Evolutionary conservation across 2,797 vertebrate genomes (phyloP).

Genomic region (Odontamblyopus rebecca): DNA sequence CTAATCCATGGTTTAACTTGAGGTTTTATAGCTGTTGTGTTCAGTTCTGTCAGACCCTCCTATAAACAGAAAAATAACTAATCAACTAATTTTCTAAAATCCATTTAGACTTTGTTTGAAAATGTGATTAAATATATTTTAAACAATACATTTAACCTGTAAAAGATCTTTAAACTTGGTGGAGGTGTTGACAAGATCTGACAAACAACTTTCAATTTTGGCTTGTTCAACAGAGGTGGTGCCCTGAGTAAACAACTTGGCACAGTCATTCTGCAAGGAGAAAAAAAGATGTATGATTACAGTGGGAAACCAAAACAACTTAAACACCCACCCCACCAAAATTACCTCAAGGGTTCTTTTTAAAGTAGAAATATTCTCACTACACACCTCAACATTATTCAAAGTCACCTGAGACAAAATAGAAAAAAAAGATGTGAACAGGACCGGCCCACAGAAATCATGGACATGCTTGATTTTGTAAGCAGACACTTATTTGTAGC

Average conservation of each 20-base stretch:
- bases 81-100: background rate
- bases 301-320: background rate
- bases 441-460: background rate
- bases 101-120: background rate
- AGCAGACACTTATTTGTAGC: background rate
- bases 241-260: constrained; percentile 90
- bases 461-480: background rate
- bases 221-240: constrained; percentile 86
- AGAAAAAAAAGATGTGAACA: background rate
- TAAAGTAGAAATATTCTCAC: constrained; percentile 94
- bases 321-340: background rate
- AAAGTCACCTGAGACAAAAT: constrained; percentile 84
- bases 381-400: constrained; percentile 95
- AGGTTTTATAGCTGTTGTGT: constrained; percentile 91
- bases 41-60: constrained; percentile 93
- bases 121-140: background rate
- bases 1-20: constrained; percentile 99
- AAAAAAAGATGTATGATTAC: background rate
- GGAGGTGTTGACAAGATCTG: constrained; percentile 90
- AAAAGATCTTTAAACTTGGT: constrained; percentile 94
- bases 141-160: constrained; percentile 78
- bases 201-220: constrained; percentile 97
- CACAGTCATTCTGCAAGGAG: constrained; percentile 87
- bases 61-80: constrained; percentile 51
- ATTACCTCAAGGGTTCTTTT: constrained; percentile 95